Evolutionary conservation across 2,888 invertebrate genomes (phyloP).

Genomic region (Papilio protenor): DNA sequence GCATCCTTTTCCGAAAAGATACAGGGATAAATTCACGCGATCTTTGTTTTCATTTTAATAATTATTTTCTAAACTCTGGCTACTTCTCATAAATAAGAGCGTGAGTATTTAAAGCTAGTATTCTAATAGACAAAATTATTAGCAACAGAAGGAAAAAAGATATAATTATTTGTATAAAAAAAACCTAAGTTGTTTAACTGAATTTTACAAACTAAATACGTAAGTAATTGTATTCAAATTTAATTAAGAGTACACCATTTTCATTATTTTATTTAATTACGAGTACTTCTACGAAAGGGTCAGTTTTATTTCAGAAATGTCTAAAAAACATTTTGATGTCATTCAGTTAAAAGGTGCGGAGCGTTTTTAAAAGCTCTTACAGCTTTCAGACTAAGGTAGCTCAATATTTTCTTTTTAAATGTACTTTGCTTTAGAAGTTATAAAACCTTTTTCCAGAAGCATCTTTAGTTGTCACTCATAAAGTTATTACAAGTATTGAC

Average conservation of each 20-base stretch:
- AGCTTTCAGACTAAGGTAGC: slow-evolving; percentile 55
- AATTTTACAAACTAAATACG: no score
- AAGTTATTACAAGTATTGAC: background rate
- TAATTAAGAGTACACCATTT: background rate
- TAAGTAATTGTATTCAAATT: no score
- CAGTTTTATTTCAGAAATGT: background rate
- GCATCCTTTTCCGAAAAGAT: no score
- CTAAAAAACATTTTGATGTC: background rate
- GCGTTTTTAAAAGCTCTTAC: slow-evolving; percentile 51
- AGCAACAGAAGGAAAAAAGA: no score
- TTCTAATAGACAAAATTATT: no score
- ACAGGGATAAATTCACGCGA: no score
- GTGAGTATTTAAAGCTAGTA: no score
- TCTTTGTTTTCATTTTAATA: no score
- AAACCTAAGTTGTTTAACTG: no score
- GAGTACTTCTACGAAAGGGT: background rate
- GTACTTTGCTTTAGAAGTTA: slow-evolving; percentile 63
- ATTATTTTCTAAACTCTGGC: no score
- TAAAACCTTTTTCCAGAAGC: slow-evolving; percentile 59
- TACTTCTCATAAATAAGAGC: no score
- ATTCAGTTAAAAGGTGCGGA: slow-evolving; percentile 41
- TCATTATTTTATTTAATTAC: background rate
- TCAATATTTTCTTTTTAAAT: slow-evolving; percentile 60
- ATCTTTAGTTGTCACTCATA: background rate
- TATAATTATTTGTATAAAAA: no score